A percentile compares a stretch with the other conserved stretches of the same genome.
phyloP scores from a whole-genome alignment of 2,888 invertebrate genomes.

The Epiblema foenella region DNA sequence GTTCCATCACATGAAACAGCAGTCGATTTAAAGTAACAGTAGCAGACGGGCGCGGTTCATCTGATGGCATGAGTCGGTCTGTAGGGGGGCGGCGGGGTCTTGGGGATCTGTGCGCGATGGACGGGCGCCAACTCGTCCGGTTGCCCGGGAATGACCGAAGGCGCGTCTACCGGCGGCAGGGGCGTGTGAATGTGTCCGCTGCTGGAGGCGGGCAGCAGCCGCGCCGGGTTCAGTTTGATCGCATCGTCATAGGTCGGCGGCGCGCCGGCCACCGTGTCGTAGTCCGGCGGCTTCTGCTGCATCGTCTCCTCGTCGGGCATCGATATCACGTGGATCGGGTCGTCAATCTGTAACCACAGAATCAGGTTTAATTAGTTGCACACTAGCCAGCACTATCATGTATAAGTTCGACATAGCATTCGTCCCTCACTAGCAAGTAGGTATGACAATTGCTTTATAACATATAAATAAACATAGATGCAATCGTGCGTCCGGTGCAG shows the following conservation, averaged over 20 bases:
- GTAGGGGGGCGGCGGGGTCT: conserved; percentile 82
- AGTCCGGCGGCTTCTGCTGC: conserved; percentile 89
- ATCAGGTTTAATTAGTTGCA: not conserved
- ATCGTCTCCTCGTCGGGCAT: conserved; percentile 85
- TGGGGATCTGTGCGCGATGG: conserved; percentile 71
- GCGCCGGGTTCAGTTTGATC: conserved; percentile 87
- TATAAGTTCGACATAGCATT: not conserved
- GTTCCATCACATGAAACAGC: conserved; percentile 81
- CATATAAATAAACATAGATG: conserved; percentile 4
- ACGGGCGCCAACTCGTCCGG: conserved; percentile 66
- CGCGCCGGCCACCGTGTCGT: conserved; percentile 88
- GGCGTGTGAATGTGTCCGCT: conserved; percentile 60
- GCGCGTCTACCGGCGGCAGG: conserved; percentile 53
- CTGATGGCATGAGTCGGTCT: conserved; percentile 80
- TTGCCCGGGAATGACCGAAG: conserved; percentile 69
- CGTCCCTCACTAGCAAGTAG: conserved; percentile 2
- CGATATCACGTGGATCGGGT: conserved; percentile 87
- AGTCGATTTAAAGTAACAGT: conserved; percentile 78
- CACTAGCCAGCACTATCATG: not conserved
- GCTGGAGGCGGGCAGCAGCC: conserved; percentile 76
- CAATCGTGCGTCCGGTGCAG: not conserved
- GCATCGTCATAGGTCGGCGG: conserved; percentile 90
- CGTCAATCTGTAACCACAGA: conserved; percentile 83
- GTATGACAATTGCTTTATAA: not conserved
- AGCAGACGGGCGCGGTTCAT: conserved; percentile 66